Evolutionary conservation across 2,797 vertebrate species (phyloP).

Genomic region (Microctenopoma lineatum): DNA sequence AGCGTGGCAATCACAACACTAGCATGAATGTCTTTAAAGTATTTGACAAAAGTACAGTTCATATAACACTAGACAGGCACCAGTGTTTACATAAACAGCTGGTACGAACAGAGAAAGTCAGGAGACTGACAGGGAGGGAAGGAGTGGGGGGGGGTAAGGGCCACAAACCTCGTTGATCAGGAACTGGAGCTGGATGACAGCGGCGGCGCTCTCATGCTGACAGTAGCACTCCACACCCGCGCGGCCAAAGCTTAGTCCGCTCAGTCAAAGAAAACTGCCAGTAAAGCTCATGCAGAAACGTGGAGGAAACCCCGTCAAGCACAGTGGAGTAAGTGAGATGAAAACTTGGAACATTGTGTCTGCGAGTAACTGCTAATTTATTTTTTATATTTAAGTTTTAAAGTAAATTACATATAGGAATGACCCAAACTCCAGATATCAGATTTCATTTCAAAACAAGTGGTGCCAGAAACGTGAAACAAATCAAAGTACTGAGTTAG

Average conservation of each 20-base stretch:
- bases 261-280: slow-evolving; percentile 83
- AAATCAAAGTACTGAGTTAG: slow-evolving; percentile 51
- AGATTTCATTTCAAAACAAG: slow-evolving; percentile 8
- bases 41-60: slow-evolving; percentile 20
- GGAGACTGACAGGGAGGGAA: slow-evolving; percentile 17
- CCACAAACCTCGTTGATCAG: slow-evolving; percentile 96
- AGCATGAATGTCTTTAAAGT: slow-evolving; percentile 27
- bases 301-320: neutral
- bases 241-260: slow-evolving; percentile 89
- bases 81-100: neutral
- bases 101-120: neutral
- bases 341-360: neutral
- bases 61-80: slow-evolving; percentile 15
- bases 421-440: neutral
- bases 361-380: neutral
- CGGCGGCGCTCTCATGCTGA: slow-evolving; percentile 95
- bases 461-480: slow-evolving; percentile 33
- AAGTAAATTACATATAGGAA: neutral
- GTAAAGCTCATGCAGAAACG: slow-evolving; percentile 7
- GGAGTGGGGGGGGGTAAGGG: slow-evolving; percentile 8
- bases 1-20: slow-evolving; percentile 11
- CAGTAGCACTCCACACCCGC: slow-evolving; percentile 98
- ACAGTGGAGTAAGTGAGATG: neutral
- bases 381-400: slow-evolving; percentile 9
- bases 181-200: slow-evolving; percentile 98